Base-by-base conservation (phyloP, 92 coral and sea anemone species). In the Actinernus sp. region DNA sequence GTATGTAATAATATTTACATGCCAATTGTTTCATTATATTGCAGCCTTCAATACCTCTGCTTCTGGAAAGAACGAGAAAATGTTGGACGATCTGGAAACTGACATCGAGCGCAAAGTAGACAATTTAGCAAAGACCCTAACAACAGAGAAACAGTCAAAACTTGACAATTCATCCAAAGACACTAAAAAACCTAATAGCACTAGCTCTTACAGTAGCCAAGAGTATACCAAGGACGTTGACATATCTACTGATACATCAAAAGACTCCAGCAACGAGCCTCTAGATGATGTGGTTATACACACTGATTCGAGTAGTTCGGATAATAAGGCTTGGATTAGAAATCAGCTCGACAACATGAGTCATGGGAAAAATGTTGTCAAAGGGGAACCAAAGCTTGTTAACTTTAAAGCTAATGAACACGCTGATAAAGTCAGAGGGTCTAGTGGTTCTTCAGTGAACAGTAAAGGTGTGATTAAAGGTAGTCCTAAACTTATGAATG, bases 91-190 rank as follows among this genome's bases (percentile, higher is more conserved):
- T 27, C 58, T 90, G 24, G 92, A 85, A 36, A 78, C 79, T 45
- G 97, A 85, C 51, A 85, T 90, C 47, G 92, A 90, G 36, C 70
- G 70, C 16, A 85, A 85, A 45, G 92, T 90, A 11, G 68, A 71
- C 36, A 47, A 50, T 1, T 64, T 89, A 22, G 76, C 91, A 2
- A 45, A 39, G 16, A 26, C 45, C 24, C 44, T 70, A 5, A 45
- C 19, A 12, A 45, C 11, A 7, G 5, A 4, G 5, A 45, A 45
- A 18, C 8, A 36, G 8, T 36, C 41, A 7, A n/a, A n/a, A n/a
- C n/a, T n/a, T n/a, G n/a, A n/a, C n/a, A 14, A 7, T 7, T 36
- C 41, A 36, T 12, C 52, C 6, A 64, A 56, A 10, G 36, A 19
- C 33, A 3, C 26, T 10, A 7, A 26, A 2, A 18, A 7, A 0